Evolutionary conservation across 1,140 invertebrate species (phyloP).

Genomic region (Oreohelix idahoensis): DNA sequence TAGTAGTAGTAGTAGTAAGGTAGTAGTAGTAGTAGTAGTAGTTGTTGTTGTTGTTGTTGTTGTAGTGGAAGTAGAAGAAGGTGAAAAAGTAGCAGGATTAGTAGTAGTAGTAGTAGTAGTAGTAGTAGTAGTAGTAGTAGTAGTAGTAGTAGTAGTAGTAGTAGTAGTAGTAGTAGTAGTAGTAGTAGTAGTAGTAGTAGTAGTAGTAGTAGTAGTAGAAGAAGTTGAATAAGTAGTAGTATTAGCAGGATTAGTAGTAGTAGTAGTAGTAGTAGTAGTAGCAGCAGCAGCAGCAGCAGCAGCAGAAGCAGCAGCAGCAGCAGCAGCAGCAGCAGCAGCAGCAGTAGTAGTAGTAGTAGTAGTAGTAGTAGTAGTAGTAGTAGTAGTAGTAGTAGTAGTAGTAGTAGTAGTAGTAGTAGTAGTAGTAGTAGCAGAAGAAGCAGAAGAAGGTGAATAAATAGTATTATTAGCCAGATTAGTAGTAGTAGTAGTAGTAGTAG

Average conservation of each 20-base stretch:
- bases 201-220: conserved; percentile 31
- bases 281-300: too few species aligned
- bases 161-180: conserved; percentile 28
- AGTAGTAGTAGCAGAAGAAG: background rate
- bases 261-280: conserved; percentile 8
- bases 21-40: too few species aligned
- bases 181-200: conserved; percentile 26
- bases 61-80: conserved; percentile 9
- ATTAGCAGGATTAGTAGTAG: too few species aligned
- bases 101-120: too few species aligned
- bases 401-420: conserved; percentile 21
- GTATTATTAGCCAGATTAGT: background rate
- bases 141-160: conserved; percentile 18
- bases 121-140: conserved; percentile 9
- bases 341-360: conserved; percentile 31
- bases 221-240: too few species aligned
- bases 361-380: conserved; percentile 6
- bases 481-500: conserved; percentile 15
- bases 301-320: too few species aligned
- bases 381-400: conserved; percentile 38
- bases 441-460: too few species aligned
- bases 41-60: conserved; percentile 5
- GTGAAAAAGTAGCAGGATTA: too few species aligned
- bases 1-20: too few species aligned
- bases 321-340: conserved; percentile 39